Evolutionary conservation across 2,888 invertebrate species (phyloP).

Genomic region (Ennomos erosarius): DNA sequence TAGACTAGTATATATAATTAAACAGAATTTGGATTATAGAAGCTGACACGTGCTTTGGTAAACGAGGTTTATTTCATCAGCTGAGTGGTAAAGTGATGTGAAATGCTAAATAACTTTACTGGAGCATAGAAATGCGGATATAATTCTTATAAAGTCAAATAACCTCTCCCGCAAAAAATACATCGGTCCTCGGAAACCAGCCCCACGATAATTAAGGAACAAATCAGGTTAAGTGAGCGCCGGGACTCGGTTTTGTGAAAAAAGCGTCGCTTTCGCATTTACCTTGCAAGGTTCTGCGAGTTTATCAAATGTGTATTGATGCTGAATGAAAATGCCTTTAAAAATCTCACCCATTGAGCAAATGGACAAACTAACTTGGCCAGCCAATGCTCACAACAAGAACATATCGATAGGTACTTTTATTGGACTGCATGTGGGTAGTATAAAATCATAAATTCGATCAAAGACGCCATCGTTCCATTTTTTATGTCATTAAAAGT

Average conservation of each 20-base stretch:
- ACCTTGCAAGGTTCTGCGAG: constrained; percentile 33
- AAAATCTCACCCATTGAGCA: neutral
- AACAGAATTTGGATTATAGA: neutral
- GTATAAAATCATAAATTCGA: constrained; percentile 48
- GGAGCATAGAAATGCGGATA: constrained; percentile 20
- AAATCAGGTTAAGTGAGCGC: constrained; percentile 38
- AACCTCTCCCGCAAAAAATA: constrained; percentile 27
- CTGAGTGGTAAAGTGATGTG: constrained; percentile 15
- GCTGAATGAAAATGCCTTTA: constrained; percentile 6
- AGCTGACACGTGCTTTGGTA: constrained; percentile 7
- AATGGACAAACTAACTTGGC: no score
- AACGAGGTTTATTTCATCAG: constrained; percentile 11
- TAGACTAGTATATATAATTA: constrained; percentile 7
- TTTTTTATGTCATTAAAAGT: constrained; percentile 44
- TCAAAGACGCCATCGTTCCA: constrained; percentile 48
- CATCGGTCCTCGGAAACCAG: constrained; percentile 26
- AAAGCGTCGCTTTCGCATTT: constrained; percentile 35
- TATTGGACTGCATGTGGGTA: constrained; percentile 32
- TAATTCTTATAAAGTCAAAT: constrained; percentile 31
- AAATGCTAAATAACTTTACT: constrained; percentile 11
- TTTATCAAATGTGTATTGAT: constrained; percentile 29
- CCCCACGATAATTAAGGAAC: constrained; percentile 38
- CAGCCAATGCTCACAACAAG: no score
- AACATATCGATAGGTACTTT: no score
- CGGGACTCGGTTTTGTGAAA: constrained; percentile 26